Evolutionary conservation across 2,888 invertebrate genomes (phyloP), one percentile per base, ranked within the genome.

Genomic region (Schizaphis graminum): DNA sequence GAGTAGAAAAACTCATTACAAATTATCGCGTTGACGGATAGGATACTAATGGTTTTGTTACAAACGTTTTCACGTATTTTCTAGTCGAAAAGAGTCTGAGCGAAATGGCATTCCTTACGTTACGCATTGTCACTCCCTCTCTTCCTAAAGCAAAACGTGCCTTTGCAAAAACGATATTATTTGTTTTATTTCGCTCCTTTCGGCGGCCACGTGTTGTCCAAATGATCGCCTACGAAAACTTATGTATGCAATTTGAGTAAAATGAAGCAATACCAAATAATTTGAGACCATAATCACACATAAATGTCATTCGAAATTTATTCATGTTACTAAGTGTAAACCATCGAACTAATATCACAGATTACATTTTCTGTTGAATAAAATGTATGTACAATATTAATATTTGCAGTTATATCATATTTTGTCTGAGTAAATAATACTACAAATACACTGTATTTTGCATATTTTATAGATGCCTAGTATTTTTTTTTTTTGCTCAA

Each of bases 21-120:
- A 92, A 92, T 92, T 61, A 92, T 47, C 91, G 41, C 84, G 26
- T 86, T 92, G 92, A 61, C 92, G 47, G 92, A 92, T 47, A 61
- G 86, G 77, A 41, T 77, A 86, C 86, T 86, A 86, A 92, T 61
- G 86, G 86, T 57, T 61, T 61, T 41, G n/a, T 61, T 86, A 86
- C 47, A 28, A 44, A 61, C 47, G 86, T 47, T 92, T 91, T 86
- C 57, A 16, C 57, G 26, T 57, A 85, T 84, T 85, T 61, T 61
- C 90, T 21, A 21, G 61, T 21, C 35, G 61, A 44, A 3, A 26
- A 77, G 35, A 77, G n/a, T 53, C 26, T 35, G 8, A 41, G 13
- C 21, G 44, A 91, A 10, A 49, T 56, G 61, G 28, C 56, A 89
- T 89, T 89, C 41, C 47, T 77, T 35, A 35, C 35, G 35, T 77